Conservation (phyloP, 2,888 invertebrate species). For the Trichopoda pennipes region DNA sequence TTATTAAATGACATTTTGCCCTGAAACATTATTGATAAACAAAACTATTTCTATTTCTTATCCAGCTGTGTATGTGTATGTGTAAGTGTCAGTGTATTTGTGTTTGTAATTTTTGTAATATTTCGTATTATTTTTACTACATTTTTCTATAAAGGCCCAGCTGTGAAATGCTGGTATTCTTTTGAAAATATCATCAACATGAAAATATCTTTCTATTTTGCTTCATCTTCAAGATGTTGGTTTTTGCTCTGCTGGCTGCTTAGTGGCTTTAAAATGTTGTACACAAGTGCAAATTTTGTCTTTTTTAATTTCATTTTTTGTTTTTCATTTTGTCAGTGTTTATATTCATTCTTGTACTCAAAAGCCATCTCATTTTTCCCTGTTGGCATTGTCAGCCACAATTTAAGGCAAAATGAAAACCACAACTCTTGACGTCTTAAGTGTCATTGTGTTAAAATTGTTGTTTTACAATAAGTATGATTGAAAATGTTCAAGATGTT, state of each 20-base stretch:
- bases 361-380: slow-evolving; percentile 58
- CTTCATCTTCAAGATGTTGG: slow-evolving; percentile 24
- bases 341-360: slow-evolving; percentile 30
- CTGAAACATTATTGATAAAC: slow-evolving; percentile 77
- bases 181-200: slow-evolving; percentile 32
- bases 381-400: slow-evolving; percentile 59
- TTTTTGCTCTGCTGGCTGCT: slow-evolving; percentile 54
- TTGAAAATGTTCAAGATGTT: slow-evolving; percentile 74
- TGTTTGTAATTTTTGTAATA: neutral
- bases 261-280: slow-evolving; percentile 51
- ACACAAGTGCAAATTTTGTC: slow-evolving; percentile 36
- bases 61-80: slow-evolving; percentile 27
- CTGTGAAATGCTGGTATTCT: slow-evolving; percentile 43
- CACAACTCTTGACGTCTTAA: slow-evolving; percentile 71
- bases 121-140: neutral
- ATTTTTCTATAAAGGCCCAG: slow-evolving; percentile 21
- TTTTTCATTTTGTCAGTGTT: neutral
- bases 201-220: slow-evolving; percentile 7
- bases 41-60: slow-evolving; percentile 73
- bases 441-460: slow-evolving; percentile 79
- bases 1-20: slow-evolving; percentile 63
- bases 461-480: slow-evolving; percentile 78
- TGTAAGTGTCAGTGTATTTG: neutral
- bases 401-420: slow-evolving; percentile 57
- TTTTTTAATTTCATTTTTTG: slow-evolving; percentile 30